Base-by-base conservation (phyloP, 2,797 vertebrate genomes). In the Petrocephalus schoutedeni region DNA sequence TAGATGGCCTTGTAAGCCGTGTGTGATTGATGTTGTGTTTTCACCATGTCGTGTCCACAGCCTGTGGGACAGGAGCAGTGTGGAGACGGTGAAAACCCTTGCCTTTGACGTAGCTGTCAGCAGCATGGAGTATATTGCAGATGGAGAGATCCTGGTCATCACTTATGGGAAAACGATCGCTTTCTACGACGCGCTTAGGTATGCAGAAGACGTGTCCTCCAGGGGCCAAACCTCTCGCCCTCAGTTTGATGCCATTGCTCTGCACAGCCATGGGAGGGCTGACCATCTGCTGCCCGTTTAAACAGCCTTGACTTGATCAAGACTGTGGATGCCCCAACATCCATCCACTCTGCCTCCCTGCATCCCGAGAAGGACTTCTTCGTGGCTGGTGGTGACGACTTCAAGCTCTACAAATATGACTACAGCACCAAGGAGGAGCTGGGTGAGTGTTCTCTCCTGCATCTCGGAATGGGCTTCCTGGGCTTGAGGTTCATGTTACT, bases 391-490 rank as follows among this genome's bases (percentile, higher is more conserved):
- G 98, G 98, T 88, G 98, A 99, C 58, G 98, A 99, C 93, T 99
- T 99, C 95, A 99, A 99, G 92, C 97, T 99, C 90, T 99, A 98
- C 94, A 99, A 99, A 91, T 99, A 97, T 91, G 98, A 99, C 95
- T 99, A 99, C 94, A 95, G 95, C 93, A 97, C 95, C 58, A 97
- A 97, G 92, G 98, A 99, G 92, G 98, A 99, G 92, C 93, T 99
- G 89, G 98, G 98, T 99, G 90, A 91, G 96, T 3, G 61, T 3
- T 10, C 5, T 74, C 10, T 56, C 36, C 19, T 45, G 36, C 28
- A 28, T 28, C 23, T 67, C 23, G 23, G 1, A 67, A 67, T 71
- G 64, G 64, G 28, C 32, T 32, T 71, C 64, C 64, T 16, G 64
- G 64, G 12, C 28, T 71, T 4, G 28, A 6, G 7, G 28, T 71